phyloP scores from a whole-genome alignment of 2,113 vertebrate genomes.

The Mungos mungo region DNA sequence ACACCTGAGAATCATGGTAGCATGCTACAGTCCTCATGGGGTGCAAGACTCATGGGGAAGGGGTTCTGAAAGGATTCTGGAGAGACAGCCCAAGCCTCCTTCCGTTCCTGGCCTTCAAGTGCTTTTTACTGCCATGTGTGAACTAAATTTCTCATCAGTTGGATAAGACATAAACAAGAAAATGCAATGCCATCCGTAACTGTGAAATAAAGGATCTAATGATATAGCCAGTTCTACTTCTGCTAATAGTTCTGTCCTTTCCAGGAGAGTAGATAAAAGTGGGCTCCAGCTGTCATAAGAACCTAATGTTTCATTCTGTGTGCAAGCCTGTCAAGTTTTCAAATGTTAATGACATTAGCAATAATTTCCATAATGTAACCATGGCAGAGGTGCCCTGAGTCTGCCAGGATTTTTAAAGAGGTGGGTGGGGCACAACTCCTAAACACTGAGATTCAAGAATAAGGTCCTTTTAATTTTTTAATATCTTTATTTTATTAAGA shows the following conservation, averaged over 20 bases:
- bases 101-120: neutral
- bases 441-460: neutral
- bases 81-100: neutral
- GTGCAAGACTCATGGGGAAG: neutral
- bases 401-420: neutral
- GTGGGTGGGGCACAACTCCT: neutral
- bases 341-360: constrained; percentile 12
- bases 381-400: neutral
- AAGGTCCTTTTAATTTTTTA: neutral
- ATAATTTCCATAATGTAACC: neutral
- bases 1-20: neutral
- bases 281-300: neutral
- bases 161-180: neutral
- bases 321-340: constrained; percentile 42
- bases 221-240: neutral
- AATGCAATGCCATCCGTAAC: neutral
- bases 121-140: neutral
- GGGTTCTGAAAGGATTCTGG: neutral
- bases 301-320: constrained; percentile 10
- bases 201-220: neutral
- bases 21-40: neutral
- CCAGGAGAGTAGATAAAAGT: neutral
- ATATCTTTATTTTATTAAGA: too few species aligned
- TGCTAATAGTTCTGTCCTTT: neutral
- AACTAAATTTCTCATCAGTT: neutral